Evolutionary conservation across 2,797 vertebrate species (phyloP).

Genomic region (Xyrichtys novacula): DNA sequence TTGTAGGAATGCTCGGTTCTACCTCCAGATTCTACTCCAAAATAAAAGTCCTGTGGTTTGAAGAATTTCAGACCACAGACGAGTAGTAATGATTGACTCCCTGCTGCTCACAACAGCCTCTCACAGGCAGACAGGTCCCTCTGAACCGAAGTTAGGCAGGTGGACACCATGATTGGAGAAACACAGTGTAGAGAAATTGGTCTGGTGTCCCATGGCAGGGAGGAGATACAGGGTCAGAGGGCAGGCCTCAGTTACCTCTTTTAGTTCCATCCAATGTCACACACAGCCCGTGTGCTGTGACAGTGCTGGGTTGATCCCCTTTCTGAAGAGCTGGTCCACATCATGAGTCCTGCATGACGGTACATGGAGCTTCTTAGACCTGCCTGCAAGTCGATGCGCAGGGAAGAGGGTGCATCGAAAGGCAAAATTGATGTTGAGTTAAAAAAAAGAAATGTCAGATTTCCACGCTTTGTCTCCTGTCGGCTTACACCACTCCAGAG

Average conservation of each 20-base stretch:
- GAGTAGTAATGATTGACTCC: slow-evolving; percentile 50
- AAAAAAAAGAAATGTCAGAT: neutral
- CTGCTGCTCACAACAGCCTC: slow-evolving; percentile 25
- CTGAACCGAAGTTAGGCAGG: slow-evolving; percentile 8
- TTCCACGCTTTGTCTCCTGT: neutral
- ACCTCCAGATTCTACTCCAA: slow-evolving; percentile 2
- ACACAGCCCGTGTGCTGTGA: slow-evolving; percentile 1
- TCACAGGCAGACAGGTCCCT: slow-evolving; percentile 2
- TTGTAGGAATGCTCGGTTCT: neutral
- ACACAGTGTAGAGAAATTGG: slow-evolving; percentile 5
- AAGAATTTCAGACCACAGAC: slow-evolving; percentile 19
- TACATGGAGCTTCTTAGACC: slow-evolving; percentile 21
- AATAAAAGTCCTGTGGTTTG: slow-evolving; percentile 18
- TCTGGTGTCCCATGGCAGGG: slow-evolving; percentile 6
- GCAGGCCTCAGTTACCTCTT: slow-evolving; percentile 8
- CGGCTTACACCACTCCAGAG: slow-evolving; percentile 24
- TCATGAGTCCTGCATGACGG: neutral
- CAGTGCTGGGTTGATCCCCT: slow-evolving; percentile 12
- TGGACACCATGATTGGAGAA: slow-evolving; percentile 5
- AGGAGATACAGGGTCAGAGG: slow-evolving; percentile 5
- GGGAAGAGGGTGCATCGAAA: neutral
- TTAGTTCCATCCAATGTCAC: slow-evolving; percentile 10
- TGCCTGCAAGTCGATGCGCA: neutral
- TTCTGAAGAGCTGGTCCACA: slow-evolving; percentile 20
- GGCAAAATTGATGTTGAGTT: neutral